Percentiles rank a stretch among this genome's conserved stretches.
Conservation (phyloP, 2,797 vertebrate genomes). For the Novumbra hubbsi region DNA sequence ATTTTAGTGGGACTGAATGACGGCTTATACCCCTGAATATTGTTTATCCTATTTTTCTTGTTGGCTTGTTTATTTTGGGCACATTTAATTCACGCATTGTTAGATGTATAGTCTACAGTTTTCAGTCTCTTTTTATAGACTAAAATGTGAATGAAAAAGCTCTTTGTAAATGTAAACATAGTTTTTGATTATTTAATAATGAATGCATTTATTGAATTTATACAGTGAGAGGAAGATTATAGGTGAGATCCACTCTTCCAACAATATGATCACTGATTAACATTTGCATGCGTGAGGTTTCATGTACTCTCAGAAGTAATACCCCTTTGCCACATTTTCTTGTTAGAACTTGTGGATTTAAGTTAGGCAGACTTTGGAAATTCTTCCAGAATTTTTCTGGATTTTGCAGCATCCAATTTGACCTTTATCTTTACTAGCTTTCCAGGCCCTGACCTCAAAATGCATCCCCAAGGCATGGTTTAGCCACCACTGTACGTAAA, state of each 20-base stretch:
- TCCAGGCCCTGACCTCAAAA: too few relatives aligned
- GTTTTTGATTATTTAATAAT: too few relatives aligned
- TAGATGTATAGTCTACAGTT: not conserved
- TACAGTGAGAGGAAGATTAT: slow-evolving; percentile 30
- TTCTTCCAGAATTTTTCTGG: too few relatives aligned
- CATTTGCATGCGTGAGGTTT: not conserved
- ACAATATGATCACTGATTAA: slow-evolving; percentile 22
- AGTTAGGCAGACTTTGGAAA: too few relatives aligned
- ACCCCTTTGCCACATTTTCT: too few relatives aligned
- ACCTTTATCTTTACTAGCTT: too few relatives aligned
- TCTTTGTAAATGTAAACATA: not conserved
- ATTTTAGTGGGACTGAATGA: slow-evolving; percentile 62
- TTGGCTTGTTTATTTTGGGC: slow-evolving; percentile 60
- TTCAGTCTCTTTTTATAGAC: slow-evolving; percentile 26
- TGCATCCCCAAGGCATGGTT: too few relatives aligned
- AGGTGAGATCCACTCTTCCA: slow-evolving; percentile 34
- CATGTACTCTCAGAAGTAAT: not conserved
- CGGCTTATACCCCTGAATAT: slow-evolving; percentile 46
- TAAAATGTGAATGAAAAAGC: slow-evolving; percentile 27
- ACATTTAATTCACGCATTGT: slow-evolving; percentile 27
- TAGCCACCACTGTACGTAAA: too few relatives aligned
- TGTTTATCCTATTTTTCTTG: slow-evolving; percentile 23
- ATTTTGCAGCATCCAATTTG: too few relatives aligned
- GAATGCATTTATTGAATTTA: too few relatives aligned
- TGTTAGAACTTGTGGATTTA: too few relatives aligned